A percentile compares a stretch with the other conserved stretches of the same genome.
Conservation (phyloP, 2,113 vertebrate genomes). For the Mystacornis crossleyi region DNA sequence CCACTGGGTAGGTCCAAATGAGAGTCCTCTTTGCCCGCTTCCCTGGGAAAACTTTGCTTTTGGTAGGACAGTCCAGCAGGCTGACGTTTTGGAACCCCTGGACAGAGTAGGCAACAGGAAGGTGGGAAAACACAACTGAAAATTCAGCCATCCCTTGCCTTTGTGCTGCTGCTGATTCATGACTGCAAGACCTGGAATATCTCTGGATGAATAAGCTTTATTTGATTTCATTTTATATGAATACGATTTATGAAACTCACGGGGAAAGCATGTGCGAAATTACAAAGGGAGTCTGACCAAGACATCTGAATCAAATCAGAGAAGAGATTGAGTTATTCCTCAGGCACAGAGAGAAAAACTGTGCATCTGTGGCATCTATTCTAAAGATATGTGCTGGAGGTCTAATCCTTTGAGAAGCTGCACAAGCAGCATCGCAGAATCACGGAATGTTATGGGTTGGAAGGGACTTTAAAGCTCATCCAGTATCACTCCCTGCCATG, state of each 20-base stretch:
- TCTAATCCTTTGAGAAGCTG: background rate
- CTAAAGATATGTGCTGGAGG: background rate
- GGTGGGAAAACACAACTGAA: background rate
- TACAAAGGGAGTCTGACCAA: background rate
- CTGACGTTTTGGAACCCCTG: background rate
- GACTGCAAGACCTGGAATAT: background rate
- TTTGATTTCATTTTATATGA: background rate
- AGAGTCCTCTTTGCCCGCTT: accelerated
- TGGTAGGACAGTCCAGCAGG: background rate
- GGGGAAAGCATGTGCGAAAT: background rate
- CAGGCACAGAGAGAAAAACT: background rate
- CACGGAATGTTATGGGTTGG: background rate
- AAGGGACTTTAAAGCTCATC: background rate
- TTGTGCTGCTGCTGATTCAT: background rate
- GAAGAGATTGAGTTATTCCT: slow-evolving; percentile 8
- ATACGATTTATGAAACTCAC: background rate
- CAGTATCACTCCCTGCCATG: accelerated
- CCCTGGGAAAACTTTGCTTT: background rate
- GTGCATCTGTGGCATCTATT: background rate
- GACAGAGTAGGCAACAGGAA: background rate
- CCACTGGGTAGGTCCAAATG: background rate
- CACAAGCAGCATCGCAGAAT: background rate
- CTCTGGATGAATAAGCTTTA: background rate
- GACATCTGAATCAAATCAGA: background rate
- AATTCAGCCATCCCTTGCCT: background rate